phyloP scores from a whole-genome alignment of 2,113 vertebrate species.

The Rhombomys opimus region DNA sequence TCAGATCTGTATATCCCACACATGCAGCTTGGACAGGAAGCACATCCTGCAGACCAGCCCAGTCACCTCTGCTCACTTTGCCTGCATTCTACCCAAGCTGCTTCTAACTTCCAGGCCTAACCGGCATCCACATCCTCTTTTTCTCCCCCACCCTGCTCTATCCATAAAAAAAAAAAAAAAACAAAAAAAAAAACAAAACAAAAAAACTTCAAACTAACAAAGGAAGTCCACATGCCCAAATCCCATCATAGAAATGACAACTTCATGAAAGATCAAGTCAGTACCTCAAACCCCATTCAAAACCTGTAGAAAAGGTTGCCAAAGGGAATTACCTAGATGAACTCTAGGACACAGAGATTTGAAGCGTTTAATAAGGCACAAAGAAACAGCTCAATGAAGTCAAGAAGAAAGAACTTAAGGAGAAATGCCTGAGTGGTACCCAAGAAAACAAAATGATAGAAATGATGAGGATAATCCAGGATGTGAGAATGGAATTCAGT shows the following conservation, averaged over 20 bases:
- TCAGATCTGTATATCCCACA: background rate
- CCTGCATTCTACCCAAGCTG: background rate
- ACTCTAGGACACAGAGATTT: background rate
- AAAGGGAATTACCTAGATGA: background rate
- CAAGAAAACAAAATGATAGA: background rate
- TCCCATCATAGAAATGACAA: background rate
- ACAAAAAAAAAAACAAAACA: no score
- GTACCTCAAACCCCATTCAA: no score
- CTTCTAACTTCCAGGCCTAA: background rate
- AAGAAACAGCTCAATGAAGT: background rate
- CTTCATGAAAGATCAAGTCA: background rate
- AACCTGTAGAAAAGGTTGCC: background rate
- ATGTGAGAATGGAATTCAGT: background rate
- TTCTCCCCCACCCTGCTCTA: background rate
- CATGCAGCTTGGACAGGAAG: background rate
- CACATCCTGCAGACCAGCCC: background rate
- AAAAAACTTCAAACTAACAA: background rate
- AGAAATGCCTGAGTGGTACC: background rate
- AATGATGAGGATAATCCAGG: background rate
- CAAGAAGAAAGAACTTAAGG: background rate
- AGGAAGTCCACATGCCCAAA: background rate
- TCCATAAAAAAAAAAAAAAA: background rate
- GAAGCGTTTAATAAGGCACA: background rate
- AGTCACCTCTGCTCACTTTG: background rate
- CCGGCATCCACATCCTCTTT: background rate